Conservation (phyloP, 92 coral and sea anemone genomes). For the Plumapathes pennacea region DNA sequence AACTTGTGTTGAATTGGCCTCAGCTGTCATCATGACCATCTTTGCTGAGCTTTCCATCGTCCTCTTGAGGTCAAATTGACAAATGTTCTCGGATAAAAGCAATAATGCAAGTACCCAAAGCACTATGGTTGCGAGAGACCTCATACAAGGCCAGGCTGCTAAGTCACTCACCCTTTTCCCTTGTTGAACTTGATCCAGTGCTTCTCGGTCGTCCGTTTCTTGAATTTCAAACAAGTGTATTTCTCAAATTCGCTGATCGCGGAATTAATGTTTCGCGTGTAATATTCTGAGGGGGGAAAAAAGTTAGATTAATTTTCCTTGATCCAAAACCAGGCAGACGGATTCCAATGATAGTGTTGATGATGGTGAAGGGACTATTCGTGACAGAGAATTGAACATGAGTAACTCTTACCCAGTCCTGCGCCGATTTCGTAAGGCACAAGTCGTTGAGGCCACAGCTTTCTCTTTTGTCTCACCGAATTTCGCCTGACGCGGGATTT, state of each 20-base stretch:
- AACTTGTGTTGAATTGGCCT: too few relatives aligned
- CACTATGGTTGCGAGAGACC: background rate
- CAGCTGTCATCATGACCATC: too few relatives aligned
- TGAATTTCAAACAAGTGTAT: slow-evolving; percentile 74
- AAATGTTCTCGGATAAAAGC: too few relatives aligned
- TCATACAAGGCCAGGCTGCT: background rate
- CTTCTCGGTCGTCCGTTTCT: slow-evolving; percentile 66
- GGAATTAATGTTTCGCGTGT: slow-evolving; percentile 54
- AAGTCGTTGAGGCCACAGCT: slow-evolving; percentile 82
- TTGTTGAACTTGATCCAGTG: slow-evolving; percentile 86
- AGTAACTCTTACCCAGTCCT: slow-evolving; percentile 62
- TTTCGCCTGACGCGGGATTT: slow-evolving; percentile 54
- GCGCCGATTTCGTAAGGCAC: slow-evolving; percentile 83
- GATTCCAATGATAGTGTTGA: too few relatives aligned
- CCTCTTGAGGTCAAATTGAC: too few relatives aligned
- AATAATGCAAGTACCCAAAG: background rate
- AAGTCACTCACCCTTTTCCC: slow-evolving; percentile 65
- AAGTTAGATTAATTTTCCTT: too few relatives aligned
- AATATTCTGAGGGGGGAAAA: slow-evolving; percentile 19
- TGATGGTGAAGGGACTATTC: too few relatives aligned
- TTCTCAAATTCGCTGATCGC: slow-evolving; percentile 83
- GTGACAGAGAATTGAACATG: background rate
- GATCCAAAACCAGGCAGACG: too few relatives aligned
- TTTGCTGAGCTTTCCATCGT: too few relatives aligned
- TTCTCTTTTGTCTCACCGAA: slow-evolving; percentile 80